phyloP scores from a whole-genome alignment of 2,888 invertebrate genomes.

The Encarsia formosa region DNA sequence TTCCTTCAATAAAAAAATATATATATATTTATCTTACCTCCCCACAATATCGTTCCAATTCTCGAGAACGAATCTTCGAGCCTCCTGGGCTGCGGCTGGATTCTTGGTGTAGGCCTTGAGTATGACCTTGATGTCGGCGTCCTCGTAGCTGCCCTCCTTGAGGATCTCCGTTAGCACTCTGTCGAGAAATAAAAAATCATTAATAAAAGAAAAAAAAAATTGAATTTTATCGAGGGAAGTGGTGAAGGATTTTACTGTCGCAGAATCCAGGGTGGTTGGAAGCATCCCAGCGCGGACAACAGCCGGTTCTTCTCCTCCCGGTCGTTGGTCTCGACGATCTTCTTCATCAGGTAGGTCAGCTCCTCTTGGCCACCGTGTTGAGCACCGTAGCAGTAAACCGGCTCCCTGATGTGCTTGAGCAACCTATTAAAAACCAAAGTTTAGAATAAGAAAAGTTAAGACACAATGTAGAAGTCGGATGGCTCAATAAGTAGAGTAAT shows the following conservation, averaged over 20 bases:
- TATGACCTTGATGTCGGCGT: slow-evolving; percentile 37
- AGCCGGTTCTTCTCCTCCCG: slow-evolving; percentile 39
- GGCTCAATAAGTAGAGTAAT: no score
- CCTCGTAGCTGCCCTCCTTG: slow-evolving; percentile 32
- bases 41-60: slow-evolving; percentile 39
- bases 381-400: slow-evolving; percentile 40
- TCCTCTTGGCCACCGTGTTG: slow-evolving; percentile 38
- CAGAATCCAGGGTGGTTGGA: slow-evolving; percentile 42
- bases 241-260: slow-evolving; percentile 37
- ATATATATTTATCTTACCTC: slow-evolving; percentile 30
- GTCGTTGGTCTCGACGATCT: slow-evolving; percentile 30
- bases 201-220: background rate
- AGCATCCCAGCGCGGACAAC: slow-evolving; percentile 42
- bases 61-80: slow-evolving; percentile 38
- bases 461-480: no score
- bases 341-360: slow-evolving; percentile 37
- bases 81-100: slow-evolving; percentile 40
- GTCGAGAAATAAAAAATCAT: no score
- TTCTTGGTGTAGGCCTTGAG: slow-evolving; percentile 38
- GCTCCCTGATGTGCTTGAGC: slow-evolving; percentile 36
- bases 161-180: slow-evolving; percentile 42
- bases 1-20: background rate
- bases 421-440: slow-evolving; percentile 29
- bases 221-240: background rate
- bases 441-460: background rate